Conservation (phyloP, 2,797 vertebrate genomes). For the Hoplostethus mediterraneus region DNA sequence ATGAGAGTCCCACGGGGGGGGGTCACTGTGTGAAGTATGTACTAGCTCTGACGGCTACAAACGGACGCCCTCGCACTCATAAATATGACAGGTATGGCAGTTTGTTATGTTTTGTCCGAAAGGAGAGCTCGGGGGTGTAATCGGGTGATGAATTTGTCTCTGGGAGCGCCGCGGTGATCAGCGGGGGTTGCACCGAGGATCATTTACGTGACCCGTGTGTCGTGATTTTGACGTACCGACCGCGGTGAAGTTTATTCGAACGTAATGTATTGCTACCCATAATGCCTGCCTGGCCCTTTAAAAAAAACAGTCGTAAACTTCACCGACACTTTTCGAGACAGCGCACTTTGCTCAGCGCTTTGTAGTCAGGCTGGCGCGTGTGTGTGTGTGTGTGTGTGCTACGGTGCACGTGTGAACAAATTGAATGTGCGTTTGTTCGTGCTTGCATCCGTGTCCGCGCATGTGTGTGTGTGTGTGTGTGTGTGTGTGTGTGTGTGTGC, state of each 20-base stretch:
- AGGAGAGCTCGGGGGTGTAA: constrained; percentile 32
- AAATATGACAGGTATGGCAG: constrained; percentile 65
- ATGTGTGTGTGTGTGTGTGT: constrained; percentile 32
- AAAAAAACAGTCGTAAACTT: constrained; percentile 53
- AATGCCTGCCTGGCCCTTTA: constrained; percentile 50
- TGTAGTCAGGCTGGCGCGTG: constrained; percentile 22
- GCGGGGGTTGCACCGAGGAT: constrained; percentile 33
- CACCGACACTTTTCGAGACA: constrained; percentile 30
- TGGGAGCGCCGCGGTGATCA: constrained; percentile 56
- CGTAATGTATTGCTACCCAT: constrained; percentile 51
- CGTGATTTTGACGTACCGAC: constrained; percentile 39
- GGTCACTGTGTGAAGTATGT: constrained; percentile 50
- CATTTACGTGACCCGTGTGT: constrained; percentile 59
- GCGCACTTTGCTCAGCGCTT: constrained; percentile 32
- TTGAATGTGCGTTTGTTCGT: constrained; percentile 30
- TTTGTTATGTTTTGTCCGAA: constrained; percentile 54
- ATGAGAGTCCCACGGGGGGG: constrained; percentile 56
- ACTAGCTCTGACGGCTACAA: constrained; percentile 35
- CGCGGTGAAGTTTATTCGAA: constrained; percentile 31
- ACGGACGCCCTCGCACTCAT: constrained; percentile 50
- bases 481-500: constrained; percentile 29
- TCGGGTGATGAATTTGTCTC: constrained; percentile 71
- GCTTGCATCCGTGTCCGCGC: constrained; percentile 44
- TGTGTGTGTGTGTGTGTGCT: background rate
- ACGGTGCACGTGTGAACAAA: constrained; percentile 2